Conservation (phyloP, 1,140 invertebrate genomes). For the Drosophila ogumai region DNA sequence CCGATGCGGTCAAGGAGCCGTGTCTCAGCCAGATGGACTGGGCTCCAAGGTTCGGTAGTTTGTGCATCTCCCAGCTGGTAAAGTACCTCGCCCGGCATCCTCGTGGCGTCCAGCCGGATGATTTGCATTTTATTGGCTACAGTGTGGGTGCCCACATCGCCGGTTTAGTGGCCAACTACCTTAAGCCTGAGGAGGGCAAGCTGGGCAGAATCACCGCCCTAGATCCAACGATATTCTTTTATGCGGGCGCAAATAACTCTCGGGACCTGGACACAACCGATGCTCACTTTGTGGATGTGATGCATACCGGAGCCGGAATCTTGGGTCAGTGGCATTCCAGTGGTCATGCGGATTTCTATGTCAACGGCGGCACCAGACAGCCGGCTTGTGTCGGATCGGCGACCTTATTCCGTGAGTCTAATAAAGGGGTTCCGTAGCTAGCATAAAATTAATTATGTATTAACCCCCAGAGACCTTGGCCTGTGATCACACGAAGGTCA, state of each 20-base stretch:
- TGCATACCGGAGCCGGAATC: conserved; percentile 95
- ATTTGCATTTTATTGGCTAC: conserved; percentile 92
- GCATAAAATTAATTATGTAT: neutral
- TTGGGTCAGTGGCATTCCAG: conserved; percentile 93
- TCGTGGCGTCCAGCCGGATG: conserved; percentile 89
- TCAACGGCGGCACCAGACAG: conserved; percentile 94
- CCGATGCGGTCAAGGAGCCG: conserved; percentile 91
- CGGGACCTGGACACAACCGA: conserved; percentile 93
- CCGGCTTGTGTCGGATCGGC: conserved; percentile 91
- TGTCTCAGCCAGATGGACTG: conserved; percentile 93
- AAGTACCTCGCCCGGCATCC: conserved; percentile 92
- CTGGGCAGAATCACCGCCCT: conserved; percentile 93
- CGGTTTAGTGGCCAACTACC: conserved; percentile 91
- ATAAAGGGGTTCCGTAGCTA: neutral
- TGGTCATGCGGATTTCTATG: conserved; percentile 95
- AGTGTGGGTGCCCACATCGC: conserved; percentile 94
- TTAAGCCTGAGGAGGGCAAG: conserved; percentile 88
- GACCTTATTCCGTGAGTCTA: conserved; percentile 91
- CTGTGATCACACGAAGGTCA: conserved; percentile 95
- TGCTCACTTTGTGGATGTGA: conserved; percentile 94
- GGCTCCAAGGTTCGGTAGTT: conserved; percentile 92
- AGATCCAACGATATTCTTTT: conserved; percentile 93
- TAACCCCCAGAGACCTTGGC: conserved; percentile 90
- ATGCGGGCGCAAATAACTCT: conserved; percentile 91
- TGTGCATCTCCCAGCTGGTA: conserved; percentile 92